A percentile compares a stretch with the other conserved stretches of the same genome.
These are phyloP conservation scores for Peromyscus maniculatus DNA, from an alignment of 2,113 vertebrate genomes.

Conservation along the genomic window DNA sequence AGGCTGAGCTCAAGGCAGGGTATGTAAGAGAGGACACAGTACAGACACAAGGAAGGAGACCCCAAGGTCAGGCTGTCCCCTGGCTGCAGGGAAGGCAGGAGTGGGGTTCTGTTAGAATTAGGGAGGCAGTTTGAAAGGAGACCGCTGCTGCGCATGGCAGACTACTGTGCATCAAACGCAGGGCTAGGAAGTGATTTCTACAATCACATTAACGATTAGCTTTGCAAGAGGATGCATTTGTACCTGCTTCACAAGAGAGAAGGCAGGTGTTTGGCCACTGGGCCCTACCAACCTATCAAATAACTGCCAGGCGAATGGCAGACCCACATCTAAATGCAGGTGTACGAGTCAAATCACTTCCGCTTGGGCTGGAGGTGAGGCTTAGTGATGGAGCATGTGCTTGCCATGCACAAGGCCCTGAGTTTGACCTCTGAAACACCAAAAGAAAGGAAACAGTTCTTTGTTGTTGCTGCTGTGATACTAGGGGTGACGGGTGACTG, in stretches of 20 bases:
- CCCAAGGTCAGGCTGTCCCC: neutral
- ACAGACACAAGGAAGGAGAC: neutral
- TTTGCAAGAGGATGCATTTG: constrained; percentile 2
- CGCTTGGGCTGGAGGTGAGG: neutral
- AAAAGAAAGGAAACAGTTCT: neutral
- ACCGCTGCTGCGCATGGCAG: constrained; percentile 47
- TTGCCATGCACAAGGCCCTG: neutral
- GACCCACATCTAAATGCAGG: neutral
- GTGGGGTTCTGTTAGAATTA: constrained; percentile 26
- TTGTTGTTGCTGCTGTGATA: neutral
- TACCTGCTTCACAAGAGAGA: constrained; percentile 36
- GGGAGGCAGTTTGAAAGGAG: constrained; percentile 49
- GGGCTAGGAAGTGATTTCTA: neutral
- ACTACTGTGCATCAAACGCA: neutral
- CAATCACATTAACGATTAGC: neutral
- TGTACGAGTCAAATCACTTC: neutral
- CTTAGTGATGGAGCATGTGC: neutral
- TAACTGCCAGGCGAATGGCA: neutral
- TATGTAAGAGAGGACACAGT: neutral
- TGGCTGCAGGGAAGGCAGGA: constrained; percentile 34
- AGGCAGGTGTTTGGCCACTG: neutral
- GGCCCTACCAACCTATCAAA: neutral
- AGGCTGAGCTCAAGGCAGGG: neutral
- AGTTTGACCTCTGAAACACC: neutral
- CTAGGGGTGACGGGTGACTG: neutral